phyloP scores from a whole-genome alignment of 1,140 invertebrate species.

The Pogonomyrmex barbatus region DNA sequence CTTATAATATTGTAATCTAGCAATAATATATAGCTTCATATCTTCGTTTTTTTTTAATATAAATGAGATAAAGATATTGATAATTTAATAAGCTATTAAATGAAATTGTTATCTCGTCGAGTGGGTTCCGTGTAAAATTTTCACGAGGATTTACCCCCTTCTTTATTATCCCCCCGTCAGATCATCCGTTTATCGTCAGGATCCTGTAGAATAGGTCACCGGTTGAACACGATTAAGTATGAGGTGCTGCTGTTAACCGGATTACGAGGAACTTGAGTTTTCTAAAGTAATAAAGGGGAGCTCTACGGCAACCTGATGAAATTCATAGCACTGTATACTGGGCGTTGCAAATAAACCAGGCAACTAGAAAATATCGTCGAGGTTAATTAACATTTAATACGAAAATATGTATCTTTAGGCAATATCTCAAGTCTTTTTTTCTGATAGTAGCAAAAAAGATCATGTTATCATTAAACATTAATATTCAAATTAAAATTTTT shows the following conservation, averaged over 20 bases:
- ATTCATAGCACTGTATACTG: constrained; percentile 37
- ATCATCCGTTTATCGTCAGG: constrained; percentile 67
- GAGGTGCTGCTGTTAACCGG: constrained; percentile 66
- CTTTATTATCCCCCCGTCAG: constrained; percentile 38
- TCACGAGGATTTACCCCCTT: constrained; percentile 30
- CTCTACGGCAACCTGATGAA: constrained; percentile 51
- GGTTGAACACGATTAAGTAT: constrained; percentile 70
- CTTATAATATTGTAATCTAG: neutral
- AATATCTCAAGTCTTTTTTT: neutral
- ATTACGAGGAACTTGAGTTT: constrained; percentile 69
- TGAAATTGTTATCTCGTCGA: constrained; percentile 18
- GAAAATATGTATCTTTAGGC: neutral
- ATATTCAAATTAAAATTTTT: neutral
- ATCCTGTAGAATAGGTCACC: constrained; percentile 27
- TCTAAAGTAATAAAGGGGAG: constrained; percentile 68
- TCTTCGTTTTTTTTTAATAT: neutral
- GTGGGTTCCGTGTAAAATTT: constrained; percentile 7
- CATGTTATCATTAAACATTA: neutral
- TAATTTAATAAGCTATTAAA: constrained; percentile 25
- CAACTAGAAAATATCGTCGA: neutral
- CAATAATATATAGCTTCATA: neutral
- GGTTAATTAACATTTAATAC: constrained; percentile 12
- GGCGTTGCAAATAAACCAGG: constrained; percentile 31
- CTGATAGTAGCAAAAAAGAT: neutral
- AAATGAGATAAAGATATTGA: neutral